Evolutionary conservation across 2,888 invertebrate genomes (phyloP).

Genomic region (Eudemis profundana): DNA sequence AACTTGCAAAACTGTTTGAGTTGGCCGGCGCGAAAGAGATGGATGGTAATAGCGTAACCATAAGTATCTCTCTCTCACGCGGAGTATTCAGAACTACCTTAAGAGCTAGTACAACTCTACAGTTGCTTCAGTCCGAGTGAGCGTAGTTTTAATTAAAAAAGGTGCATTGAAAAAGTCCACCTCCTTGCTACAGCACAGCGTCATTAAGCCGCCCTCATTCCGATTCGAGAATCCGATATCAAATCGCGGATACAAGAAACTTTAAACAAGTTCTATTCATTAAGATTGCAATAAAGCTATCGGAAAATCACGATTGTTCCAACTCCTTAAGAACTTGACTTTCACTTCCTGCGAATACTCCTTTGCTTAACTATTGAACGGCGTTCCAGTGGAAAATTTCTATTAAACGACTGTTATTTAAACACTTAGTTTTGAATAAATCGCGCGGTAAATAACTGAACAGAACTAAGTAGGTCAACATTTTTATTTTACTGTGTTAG

Average conservation of each 20-base stretch:
- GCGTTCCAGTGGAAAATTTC: background rate
- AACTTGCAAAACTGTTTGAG: background rate
- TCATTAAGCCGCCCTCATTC: slow-evolving; percentile 64
- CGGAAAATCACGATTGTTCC: slow-evolving; percentile 60
- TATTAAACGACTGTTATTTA: background rate
- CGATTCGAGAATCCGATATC: slow-evolving; percentile 64
- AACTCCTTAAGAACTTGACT: slow-evolving; percentile 55
- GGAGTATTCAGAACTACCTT: background rate
- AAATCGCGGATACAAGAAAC: slow-evolving; percentile 70
- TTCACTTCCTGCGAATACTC: slow-evolving; percentile 50
- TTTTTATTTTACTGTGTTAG: too few species aligned
- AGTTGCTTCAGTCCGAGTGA: slow-evolving; percentile 50
- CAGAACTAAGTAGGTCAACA: too few species aligned
- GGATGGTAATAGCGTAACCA: background rate
- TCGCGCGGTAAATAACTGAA: too few species aligned
- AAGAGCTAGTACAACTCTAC: background rate
- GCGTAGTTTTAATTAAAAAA: slow-evolving; percentile 73
- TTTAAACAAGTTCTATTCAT: slow-evolving; percentile 76
- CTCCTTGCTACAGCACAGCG: slow-evolving; percentile 59
- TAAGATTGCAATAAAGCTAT: slow-evolving; percentile 68
- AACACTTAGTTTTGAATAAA: too few species aligned
- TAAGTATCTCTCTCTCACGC: background rate
- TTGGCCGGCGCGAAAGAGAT: background rate
- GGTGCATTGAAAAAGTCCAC: slow-evolving; percentile 65
- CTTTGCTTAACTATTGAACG: background rate